Percentiles rank a stretch among this genome's conserved stretches.
phyloP scores from a whole-genome alignment of 2,797 vertebrate genomes.

The Gallirallus australis region DNA sequence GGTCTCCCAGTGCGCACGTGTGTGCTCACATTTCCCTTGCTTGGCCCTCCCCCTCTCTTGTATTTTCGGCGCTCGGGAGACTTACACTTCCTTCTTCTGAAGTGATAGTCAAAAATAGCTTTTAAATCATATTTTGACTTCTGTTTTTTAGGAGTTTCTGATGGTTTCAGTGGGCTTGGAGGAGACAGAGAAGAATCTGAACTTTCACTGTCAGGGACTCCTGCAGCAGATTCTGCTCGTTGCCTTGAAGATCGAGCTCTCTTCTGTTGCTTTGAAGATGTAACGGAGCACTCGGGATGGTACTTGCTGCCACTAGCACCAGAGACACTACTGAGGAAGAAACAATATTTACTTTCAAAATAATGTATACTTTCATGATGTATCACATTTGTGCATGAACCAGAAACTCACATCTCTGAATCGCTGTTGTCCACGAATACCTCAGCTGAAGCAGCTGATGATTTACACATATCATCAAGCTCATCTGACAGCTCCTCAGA shows the following conservation, averaged over 20 bases:
- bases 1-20: not conserved
- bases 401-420: slow-evolving; percentile 49
- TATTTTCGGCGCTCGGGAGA: slow-evolving; percentile 24
- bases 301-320: slow-evolving; percentile 35
- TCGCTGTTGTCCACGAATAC: slow-evolving; percentile 7
- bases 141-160: not conserved
- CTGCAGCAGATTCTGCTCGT: not conserved
- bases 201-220: not conserved
- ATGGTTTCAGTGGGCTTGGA: not conserved
- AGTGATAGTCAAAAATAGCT: slow-evolving; percentile 75
- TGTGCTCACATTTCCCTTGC: not conserved
- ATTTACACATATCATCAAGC: too few relatives aligned
- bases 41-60: accelerated
- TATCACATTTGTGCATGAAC: too few relatives aligned
- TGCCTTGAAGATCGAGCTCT: not conserved
- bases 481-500: not conserved
- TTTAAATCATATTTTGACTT: slow-evolving; percentile 63
- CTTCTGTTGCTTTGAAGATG: not conserved
- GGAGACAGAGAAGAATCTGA: slow-evolving; percentile 60
- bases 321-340: slow-evolving; percentile 12
- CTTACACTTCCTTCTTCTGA: slow-evolving; percentile 39
- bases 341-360: not conserved
- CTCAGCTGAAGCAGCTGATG: not conserved
- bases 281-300: not conserved
- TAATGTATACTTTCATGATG: not conserved